phyloP scores from a whole-genome alignment of 2,797 vertebrate species.

The Salmo trutta region DNA sequence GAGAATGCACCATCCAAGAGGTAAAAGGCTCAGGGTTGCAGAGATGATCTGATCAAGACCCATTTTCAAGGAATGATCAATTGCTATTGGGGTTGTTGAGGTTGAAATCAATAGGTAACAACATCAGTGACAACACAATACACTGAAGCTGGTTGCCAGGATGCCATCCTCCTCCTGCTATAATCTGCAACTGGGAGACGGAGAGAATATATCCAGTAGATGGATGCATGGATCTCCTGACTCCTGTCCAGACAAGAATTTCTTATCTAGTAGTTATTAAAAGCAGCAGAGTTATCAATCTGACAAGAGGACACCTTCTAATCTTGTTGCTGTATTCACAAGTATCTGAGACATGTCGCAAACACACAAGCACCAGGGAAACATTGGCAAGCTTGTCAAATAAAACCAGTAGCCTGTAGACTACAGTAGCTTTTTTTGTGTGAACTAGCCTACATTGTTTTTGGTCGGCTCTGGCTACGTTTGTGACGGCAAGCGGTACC shows the following conservation, averaged over 20 bases:
- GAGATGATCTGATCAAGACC: too few relatives aligned
- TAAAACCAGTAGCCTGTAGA: neutral
- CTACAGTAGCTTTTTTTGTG: neutral
- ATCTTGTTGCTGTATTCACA: neutral
- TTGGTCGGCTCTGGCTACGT: neutral
- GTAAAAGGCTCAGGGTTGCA: neutral
- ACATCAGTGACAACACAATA: neutral
- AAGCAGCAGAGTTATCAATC: neutral
- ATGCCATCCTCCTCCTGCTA: neutral
- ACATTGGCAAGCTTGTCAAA: neutral
- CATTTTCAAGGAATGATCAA: too few relatives aligned
- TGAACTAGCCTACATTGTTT: too few relatives aligned
- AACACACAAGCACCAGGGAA: neutral
- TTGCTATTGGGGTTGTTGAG: neutral
- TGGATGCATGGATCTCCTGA: neutral
- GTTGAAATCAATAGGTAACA: slow-evolving; percentile 1
- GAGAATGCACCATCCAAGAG: too few relatives aligned
- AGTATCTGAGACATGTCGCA: neutral
- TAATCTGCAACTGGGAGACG: neutral
- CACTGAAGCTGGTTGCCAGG: neutral
- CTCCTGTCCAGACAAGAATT: neutral
- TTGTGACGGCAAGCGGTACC: neutral
- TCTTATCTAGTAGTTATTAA: slow-evolving; percentile 4
- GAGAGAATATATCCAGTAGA: neutral
- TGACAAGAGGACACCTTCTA: neutral